A percentile compares a stretch with the other conserved stretches of the same genome.
Conservation (phyloP, 2,113 vertebrate species). For the Hirundichthys speculiger region DNA sequence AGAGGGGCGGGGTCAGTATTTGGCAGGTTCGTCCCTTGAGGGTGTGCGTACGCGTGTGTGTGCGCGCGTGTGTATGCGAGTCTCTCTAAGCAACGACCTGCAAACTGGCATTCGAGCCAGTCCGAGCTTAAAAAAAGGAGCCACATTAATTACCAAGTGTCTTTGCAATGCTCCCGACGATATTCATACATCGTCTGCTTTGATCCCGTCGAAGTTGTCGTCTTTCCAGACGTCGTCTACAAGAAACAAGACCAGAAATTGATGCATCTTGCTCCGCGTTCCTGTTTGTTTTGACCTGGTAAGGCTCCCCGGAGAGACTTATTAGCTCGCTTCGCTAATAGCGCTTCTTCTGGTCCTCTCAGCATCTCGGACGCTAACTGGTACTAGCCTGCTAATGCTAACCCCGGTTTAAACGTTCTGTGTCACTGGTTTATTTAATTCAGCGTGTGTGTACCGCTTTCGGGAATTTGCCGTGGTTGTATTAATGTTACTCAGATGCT, state of each 20-base stretch:
- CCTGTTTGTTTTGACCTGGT: conserved; percentile 81
- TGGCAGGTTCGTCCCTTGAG: conserved; percentile 74
- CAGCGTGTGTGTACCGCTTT: rapidly evolving
- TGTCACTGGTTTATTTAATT: not conserved
- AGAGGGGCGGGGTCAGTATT: conserved; percentile 72
- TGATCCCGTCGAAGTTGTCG: conserved; percentile 44
- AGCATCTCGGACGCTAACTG: conserved; percentile 56
- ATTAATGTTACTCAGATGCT: not conserved
- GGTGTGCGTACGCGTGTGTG: conserved; percentile 61
- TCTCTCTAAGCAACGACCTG: conserved; percentile 67
- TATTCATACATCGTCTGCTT: conserved; percentile 30
- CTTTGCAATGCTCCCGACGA: conserved; percentile 62
- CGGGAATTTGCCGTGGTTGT: rapidly evolving
- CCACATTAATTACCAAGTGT: conserved; percentile 39
- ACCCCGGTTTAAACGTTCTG: conserved; percentile 7
- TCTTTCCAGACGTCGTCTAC: conserved; percentile 40
- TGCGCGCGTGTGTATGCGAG: conserved; percentile 22
- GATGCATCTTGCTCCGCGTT: conserved; percentile 63
- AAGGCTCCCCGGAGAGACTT: conserved; percentile 56
- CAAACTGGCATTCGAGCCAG: conserved; percentile 59
- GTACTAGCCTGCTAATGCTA: conserved; percentile 57
- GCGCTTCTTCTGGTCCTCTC: conserved; percentile 42
- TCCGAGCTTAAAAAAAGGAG: conserved; percentile 60
- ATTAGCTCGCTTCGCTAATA: conserved; percentile 64
- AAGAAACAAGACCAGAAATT: conserved; percentile 54